Evolutionary conservation across 2,113 vertebrate species (phyloP).

Genomic region (Nannospalax galili): DNA sequence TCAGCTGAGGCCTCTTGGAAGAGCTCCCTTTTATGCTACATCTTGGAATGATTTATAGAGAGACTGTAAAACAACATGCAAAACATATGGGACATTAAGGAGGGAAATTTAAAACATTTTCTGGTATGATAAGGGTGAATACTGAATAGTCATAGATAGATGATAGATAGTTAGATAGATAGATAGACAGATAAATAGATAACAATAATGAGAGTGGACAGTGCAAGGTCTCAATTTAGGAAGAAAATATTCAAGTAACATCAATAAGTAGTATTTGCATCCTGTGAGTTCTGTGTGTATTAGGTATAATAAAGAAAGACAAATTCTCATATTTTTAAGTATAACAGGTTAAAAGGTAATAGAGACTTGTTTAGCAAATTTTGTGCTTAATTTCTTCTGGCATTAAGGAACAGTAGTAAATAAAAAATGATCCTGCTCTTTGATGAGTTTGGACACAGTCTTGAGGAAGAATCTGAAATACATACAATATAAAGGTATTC

Average conservation of each 20-base stretch:
- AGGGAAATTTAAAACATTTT: slow-evolving; percentile 19
- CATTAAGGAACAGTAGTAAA: neutral
- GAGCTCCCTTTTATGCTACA: neutral
- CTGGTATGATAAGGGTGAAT: neutral
- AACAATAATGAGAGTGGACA: neutral
- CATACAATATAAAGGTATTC: neutral
- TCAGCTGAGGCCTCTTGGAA: neutral
- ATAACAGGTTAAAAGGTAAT: neutral
- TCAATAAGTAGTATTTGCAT: neutral
- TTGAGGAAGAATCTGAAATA: neutral
- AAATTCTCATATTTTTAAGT: neutral
- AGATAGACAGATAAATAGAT: neutral
- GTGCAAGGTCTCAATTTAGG: neutral
- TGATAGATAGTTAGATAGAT: too few relatives aligned
- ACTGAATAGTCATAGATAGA: neutral
- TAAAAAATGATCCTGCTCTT: neutral
- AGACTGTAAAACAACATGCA: neutral
- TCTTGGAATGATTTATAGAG: slow-evolving; percentile 44
- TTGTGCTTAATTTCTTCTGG: neutral
- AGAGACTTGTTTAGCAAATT: neutral
- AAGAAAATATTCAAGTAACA: neutral
- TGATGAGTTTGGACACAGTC: neutral
- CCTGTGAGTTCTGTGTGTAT: neutral
- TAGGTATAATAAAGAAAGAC: neutral
- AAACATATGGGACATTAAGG: neutral